A percentile compares a stretch with the other conserved stretches of the same genome.
Conservation (phyloP, 2,113 vertebrate species). For the Charina bottae region DNA sequence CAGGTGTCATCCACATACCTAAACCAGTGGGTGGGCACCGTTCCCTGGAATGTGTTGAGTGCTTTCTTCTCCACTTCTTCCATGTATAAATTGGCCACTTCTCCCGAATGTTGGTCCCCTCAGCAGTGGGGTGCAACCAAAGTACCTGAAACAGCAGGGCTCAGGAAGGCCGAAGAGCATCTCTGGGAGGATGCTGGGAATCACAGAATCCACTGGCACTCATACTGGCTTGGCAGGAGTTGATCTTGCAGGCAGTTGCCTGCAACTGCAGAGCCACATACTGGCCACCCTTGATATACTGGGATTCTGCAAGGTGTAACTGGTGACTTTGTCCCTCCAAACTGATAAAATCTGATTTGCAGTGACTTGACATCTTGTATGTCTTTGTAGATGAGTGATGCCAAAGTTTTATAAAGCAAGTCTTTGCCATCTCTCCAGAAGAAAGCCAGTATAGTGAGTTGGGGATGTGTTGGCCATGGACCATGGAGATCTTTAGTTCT, state of each 20-base stretch:
- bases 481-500: too few species aligned
- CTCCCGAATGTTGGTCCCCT: background rate
- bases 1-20: too few species aligned
- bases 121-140: background rate
- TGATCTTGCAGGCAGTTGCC: background rate
- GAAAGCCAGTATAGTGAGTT: background rate
- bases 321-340: background rate
- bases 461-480: too few species aligned
- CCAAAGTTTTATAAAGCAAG: too few species aligned
- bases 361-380: background rate
- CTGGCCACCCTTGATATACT: background rate
- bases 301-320: background rate
- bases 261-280: background rate
- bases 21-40: too few species aligned
- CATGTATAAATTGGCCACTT: too few species aligned
- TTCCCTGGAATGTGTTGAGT: too few species aligned
- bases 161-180: background rate
- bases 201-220: background rate
- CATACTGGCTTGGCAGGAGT: background rate
- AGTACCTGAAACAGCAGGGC: background rate
- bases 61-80: too few species aligned
- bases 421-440: background rate
- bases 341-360: background rate
- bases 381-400: background rate
- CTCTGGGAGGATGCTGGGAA: background rate